Evolutionary conservation across 2,797 vertebrate genomes (phyloP).

Genomic region (Hephaestus fuliginosus): DNA sequence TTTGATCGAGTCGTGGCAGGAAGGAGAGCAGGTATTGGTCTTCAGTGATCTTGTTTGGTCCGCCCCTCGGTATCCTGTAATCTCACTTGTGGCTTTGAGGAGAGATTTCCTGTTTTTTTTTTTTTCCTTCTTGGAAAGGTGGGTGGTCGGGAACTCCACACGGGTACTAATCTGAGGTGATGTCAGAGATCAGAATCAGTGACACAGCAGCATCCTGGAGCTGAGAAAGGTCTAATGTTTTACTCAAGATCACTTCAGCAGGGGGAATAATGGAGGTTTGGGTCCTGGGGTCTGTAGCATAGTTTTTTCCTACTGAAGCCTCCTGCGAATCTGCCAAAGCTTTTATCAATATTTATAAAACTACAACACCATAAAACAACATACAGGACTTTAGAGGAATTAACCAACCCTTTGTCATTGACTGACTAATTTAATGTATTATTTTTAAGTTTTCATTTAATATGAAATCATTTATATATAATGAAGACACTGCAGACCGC

Average conservation of each 20-base stretch:
- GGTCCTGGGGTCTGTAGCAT: background rate
- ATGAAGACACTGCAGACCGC: no score
- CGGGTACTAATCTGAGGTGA: background rate
- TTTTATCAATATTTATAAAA: no score
- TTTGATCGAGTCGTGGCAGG: background rate
- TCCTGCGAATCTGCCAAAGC: no score
- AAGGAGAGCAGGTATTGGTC: constrained; percentile 35
- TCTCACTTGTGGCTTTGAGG: constrained; percentile 32
- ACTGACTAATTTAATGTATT: no score
- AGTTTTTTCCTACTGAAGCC: no score
- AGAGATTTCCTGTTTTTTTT: background rate
- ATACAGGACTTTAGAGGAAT: no score
- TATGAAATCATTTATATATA: no score
- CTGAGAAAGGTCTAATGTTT: background rate
- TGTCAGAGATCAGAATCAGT: constrained; percentile 10
- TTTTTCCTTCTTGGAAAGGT: constrained; percentile 9
- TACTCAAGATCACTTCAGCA: background rate
- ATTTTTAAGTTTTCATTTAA: no score
- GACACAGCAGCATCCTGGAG: background rate
- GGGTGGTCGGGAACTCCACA: background rate
- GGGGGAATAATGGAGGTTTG: background rate
- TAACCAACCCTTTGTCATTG: no score
- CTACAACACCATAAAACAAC: background rate
- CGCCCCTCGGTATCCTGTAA: constrained; percentile 33
- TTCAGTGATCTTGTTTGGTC: constrained; percentile 27